Base-by-base conservation (phyloP, 2,113 vertebrate species). In the Isichthys henryi region DNA sequence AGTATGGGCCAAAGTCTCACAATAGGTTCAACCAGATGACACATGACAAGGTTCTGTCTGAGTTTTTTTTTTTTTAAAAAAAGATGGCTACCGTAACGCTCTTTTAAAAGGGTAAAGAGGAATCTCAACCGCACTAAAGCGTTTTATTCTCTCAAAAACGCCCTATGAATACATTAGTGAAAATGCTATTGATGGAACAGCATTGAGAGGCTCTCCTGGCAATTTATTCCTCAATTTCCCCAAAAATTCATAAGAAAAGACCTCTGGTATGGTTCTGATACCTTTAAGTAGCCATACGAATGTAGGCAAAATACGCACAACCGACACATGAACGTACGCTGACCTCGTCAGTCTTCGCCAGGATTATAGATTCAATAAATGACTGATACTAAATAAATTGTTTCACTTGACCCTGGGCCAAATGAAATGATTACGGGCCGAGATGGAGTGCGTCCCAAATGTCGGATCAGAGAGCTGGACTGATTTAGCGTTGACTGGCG, bases 401-500 rank as follows among this genome's bases (percentile, higher is more conserved):
- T 83, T 31, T 88, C 43, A 48, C 87, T 27, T 48, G 58, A 45
- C 45, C 45, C 15, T 66, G 48, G 17, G 58, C 88, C 48, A 35
- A 80, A 88, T 53, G 19, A 50, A 88, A 31, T 19, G 13, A 31
- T 19, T 31, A 82, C 0, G 7, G 48, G 15, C 85, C 19, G n/a
- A 86, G 82, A 48, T 85, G 43, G 43, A 53, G 49, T 9, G 46
- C 17, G 27, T 52, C 13, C 27, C 10, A 77, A 43, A 88, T 82
- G 88, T 11, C 70, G 31, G 48, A 80, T 21, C 46, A 5, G 48
- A 70, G 15, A 43, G 45, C 27, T 0, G 1, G 66, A 48, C 3
- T 82, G 88, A 53, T 88, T 82, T 49, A 52, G 88, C 70, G 8
- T 52, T 52, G 88, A 88, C 27, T 43, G 88, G 48, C 88, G 50